A percentile compares a stretch with the other conserved stretches of the same genome.
phyloP scores from a whole-genome alignment of 2,113 vertebrate species.

The Mystacornis crossleyi region DNA sequence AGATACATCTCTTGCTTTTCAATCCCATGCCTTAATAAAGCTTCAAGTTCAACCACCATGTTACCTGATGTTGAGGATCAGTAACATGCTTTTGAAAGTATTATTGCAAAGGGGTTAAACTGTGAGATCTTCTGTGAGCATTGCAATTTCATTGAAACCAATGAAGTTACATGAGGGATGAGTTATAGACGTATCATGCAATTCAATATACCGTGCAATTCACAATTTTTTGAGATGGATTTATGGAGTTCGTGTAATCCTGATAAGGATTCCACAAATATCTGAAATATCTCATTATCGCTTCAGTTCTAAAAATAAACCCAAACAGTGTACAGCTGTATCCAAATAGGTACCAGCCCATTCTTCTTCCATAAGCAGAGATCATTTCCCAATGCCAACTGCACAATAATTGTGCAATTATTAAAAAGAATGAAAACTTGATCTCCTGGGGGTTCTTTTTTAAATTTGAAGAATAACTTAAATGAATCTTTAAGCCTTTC shows the following conservation, averaged over 20 bases:
- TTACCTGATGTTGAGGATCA: neutral
- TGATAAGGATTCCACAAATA: neutral
- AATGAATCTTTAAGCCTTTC: neutral
- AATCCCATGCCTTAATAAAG: neutral
- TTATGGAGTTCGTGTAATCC: slow-evolving; percentile 2
- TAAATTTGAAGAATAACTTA: neutral
- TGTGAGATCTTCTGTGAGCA: neutral
- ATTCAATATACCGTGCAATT: slow-evolving; percentile 13
- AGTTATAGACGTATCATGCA: neutral
- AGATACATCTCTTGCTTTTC: neutral
- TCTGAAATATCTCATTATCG: neutral
- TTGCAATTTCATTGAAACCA: neutral
- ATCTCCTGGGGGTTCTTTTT: neutral
- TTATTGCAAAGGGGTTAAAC: neutral
- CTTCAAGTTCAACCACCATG: neutral
- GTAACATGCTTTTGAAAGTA: neutral
- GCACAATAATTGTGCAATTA: neutral
- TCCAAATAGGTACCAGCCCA: neutral
- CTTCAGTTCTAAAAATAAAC: slow-evolving; percentile 9
- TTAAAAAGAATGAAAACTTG: neutral
- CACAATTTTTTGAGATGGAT: neutral
- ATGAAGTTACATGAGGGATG: neutral
- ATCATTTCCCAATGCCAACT: neutral
- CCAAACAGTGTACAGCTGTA: neutral
- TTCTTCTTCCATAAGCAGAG: neutral